Conservation (phyloP, 2,888 invertebrate genomes). For the Spicauda simplicius region DNA sequence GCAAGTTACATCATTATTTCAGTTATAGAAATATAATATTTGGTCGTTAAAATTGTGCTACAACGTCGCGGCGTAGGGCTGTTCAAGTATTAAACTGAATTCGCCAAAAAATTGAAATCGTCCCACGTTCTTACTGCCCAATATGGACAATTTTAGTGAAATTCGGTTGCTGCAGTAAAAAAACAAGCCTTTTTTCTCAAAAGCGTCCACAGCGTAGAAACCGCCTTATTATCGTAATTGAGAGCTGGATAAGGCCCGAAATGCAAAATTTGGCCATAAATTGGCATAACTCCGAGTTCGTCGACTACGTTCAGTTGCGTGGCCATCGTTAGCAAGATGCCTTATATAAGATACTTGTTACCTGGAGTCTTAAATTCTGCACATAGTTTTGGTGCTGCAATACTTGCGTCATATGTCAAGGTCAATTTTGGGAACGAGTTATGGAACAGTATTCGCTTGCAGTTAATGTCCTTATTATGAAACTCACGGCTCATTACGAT, state of each 20-base stretch:
- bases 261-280: conserved; percentile 17
- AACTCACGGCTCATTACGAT: no score
- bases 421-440: conserved; percentile 2
- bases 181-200: background rate
- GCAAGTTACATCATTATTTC: no score
- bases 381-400: conserved; percentile 10
- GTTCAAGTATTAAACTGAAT: no score
- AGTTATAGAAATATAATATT: no score
- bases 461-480: no score
- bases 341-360: conserved; percentile 19
- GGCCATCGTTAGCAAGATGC: conserved; percentile 22
- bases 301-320: conserved; percentile 3
- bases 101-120: no score
- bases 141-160: no score
- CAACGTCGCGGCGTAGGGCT: no score
- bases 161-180: no score
- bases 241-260: conserved; percentile 4
- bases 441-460: no score
- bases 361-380: background rate
- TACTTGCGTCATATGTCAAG: conserved; percentile 10
- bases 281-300: conserved; percentile 8
- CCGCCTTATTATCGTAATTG: conserved; percentile 6
- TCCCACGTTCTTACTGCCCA: no score
- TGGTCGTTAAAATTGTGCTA: no score
- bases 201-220: background rate